phyloP scores from a whole-genome alignment of 2,888 invertebrate genomes.

The Conomelus anceps region DNA sequence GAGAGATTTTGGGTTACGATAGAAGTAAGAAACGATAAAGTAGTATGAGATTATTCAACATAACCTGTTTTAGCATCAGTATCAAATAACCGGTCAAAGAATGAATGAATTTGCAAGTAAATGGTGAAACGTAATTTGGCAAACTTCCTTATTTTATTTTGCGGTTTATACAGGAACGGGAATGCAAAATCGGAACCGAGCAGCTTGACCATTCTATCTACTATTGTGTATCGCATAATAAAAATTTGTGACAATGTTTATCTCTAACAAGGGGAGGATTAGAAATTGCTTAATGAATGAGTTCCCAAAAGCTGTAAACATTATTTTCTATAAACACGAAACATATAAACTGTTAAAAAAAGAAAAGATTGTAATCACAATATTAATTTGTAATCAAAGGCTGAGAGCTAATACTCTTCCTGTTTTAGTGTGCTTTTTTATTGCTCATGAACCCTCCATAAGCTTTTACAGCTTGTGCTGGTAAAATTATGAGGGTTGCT shows the following conservation, averaged over 20 bases:
- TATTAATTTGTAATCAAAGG: background rate
- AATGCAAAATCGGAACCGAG: background rate
- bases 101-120: background rate
- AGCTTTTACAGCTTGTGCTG: background rate
- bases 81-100: background rate
- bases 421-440: background rate
- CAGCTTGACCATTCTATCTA: background rate
- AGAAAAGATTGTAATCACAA: background rate
- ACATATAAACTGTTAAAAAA: no score
- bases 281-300: background rate
- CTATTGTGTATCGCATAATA: background rate
- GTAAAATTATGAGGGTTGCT: no score
- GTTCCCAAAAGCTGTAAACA: no score
- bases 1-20: background rate
- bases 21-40: background rate
- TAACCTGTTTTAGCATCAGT: background rate
- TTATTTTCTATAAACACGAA: no score
- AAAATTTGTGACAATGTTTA: background rate
- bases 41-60: no score
- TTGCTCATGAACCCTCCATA: background rate
- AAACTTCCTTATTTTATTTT: background rate
- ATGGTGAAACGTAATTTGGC: background rate
- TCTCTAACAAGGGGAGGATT: background rate
- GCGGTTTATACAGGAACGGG: background rate
- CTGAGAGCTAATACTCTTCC: background rate